Conservation (phyloP, 2,888 invertebrate species). For the Oscheius sp. region DNA sequence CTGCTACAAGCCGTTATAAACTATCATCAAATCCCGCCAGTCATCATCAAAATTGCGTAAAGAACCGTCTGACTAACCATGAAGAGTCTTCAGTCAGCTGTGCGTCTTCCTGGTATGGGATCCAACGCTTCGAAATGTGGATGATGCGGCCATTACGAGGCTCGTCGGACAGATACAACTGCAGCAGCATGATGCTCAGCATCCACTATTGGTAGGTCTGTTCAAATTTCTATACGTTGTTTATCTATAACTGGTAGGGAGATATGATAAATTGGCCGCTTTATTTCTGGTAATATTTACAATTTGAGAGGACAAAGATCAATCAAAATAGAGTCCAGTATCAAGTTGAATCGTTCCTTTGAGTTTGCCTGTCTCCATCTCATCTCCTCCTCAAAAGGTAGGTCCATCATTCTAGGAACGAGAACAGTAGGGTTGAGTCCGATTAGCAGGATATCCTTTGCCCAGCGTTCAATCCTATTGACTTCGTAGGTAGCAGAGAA, state of each 20-base stretch:
- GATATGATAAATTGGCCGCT: not conserved
- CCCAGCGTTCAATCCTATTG: not conserved
- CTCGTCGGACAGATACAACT: slow-evolving; percentile 12
- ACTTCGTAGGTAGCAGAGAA: not conserved
- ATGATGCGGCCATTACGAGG: slow-evolving; percentile 12
- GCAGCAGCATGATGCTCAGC: slow-evolving; percentile 12
- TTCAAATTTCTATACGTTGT: not conserved
- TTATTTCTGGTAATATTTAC: too few species aligned
- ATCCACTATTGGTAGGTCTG: slow-evolving; percentile 13
- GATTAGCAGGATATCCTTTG: not conserved
- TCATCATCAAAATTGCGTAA: slow-evolving; percentile 46
- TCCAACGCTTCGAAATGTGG: slow-evolving; percentile 28
- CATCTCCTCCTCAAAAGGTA: too few species aligned
- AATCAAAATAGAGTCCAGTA: too few species aligned
- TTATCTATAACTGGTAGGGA: not conserved
- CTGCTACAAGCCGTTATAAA: slow-evolving; percentile 47
- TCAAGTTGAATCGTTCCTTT: too few species aligned
- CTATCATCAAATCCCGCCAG: slow-evolving; percentile 48
- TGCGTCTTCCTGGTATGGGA: slow-evolving; percentile 55
- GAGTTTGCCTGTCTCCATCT: too few species aligned
- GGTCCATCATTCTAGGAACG: too few species aligned
- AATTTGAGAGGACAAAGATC: too few species aligned
- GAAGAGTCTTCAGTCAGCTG: slow-evolving; percentile 41
- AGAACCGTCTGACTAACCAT: slow-evolving; percentile 19
- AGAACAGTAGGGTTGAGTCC: too few species aligned